Evolutionary conservation across 2,797 vertebrate genomes (phyloP), one percentile per base, ranked within the genome.

Genomic region (Eulemur albifrons): DNA sequence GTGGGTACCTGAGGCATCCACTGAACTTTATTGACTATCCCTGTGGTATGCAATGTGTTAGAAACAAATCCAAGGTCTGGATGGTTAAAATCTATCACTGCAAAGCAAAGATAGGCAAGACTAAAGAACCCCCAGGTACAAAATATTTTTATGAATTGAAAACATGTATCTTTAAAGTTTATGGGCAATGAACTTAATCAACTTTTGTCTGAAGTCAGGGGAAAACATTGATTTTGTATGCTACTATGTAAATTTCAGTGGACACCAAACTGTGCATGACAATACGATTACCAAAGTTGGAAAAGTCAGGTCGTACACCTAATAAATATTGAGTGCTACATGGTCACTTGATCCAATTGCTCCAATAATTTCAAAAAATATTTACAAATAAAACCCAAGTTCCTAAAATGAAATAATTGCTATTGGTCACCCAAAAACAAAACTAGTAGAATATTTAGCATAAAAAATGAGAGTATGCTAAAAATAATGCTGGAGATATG

Each of bases 331-430:
- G 38, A 79, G 12, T n/a, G 57, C 35, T 84, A 12, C 43, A 45
- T 30, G 32, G 10, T 27, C 30, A 38, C 38, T 23, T 0, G 0
- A 38, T 43, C 5, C 18, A 59, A 70, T 35, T 40, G 38, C 30
- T 70, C 25, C 77, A 93, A 48, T 40, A 81, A 86, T 65, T 88
- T 72, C 48, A 50, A 67, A 50, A 88, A 73, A 73, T 7, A 52
- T 92, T 92, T 90, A 69, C 50, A 40, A 94, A 80, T 63, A 75
- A 79, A 80, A 90, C 69, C 23, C 43, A 91, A 50, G 9, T 91
- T 93, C n/a, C 85, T 81, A 94, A 90, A 91, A 63, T 80, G 32
- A 89, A 50, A 63, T 90, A 5, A 94, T 76, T 81, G 43, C 30
- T 38, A 72, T n/a, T 14, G 12, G 27, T 38, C n/a, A 79, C 52